Percentiles rank a stretch among this genome's conserved stretches.
These are phyloP conservation scores for Drosophila antonietae DNA, from an alignment of 2,888 invertebrate genomes.

Conservation along the genomic window DNA sequence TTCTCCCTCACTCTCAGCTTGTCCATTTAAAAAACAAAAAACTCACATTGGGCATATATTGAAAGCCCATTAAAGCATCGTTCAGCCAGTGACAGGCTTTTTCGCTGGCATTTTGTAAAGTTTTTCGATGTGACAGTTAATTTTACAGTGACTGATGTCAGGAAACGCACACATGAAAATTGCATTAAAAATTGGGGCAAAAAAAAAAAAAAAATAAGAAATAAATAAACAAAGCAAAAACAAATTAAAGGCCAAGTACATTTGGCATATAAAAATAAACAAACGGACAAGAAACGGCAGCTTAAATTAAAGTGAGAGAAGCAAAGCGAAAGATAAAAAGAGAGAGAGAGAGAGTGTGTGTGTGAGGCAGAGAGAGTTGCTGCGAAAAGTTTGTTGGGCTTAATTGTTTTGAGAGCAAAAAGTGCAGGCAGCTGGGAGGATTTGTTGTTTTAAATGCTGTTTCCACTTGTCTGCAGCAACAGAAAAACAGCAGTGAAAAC, in stretches of 20 bases:
- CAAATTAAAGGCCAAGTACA: conserved; percentile 57
- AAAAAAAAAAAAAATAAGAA: conserved; percentile 13
- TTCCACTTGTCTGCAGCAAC: conserved; percentile 55
- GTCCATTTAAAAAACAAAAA: conserved; percentile 7
- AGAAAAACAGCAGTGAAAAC: conserved; percentile 30
- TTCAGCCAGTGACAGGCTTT: conserved; percentile 65
- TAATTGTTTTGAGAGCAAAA: conserved; percentile 58
- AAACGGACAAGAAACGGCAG: not conserved
- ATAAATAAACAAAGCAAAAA: conserved; percentile 4
- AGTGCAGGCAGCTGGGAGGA: conserved; percentile 35
- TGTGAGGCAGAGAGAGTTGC: not conserved
- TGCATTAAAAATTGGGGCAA: conserved; percentile 49
- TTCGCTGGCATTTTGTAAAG: conserved; percentile 27
- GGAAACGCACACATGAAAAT: conserved; percentile 41
- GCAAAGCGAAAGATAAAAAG: not conserved
- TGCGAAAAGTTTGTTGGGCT: conserved; percentile 49
- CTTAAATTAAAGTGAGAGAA: not conserved
- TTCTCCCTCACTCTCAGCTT: not conserved
- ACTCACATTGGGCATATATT: conserved; percentile 28
- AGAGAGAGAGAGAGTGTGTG: not conserved
- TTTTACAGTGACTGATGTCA: conserved; percentile 62
- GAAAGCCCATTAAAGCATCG: conserved; percentile 69
- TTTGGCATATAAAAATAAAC: conserved; percentile 46
- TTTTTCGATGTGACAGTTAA: conserved; percentile 67
- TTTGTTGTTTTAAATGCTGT: conserved; percentile 34